Evolutionary conservation across 2,888 invertebrate genomes (phyloP).

Genomic region (Oxyscelio sp.): DNA sequence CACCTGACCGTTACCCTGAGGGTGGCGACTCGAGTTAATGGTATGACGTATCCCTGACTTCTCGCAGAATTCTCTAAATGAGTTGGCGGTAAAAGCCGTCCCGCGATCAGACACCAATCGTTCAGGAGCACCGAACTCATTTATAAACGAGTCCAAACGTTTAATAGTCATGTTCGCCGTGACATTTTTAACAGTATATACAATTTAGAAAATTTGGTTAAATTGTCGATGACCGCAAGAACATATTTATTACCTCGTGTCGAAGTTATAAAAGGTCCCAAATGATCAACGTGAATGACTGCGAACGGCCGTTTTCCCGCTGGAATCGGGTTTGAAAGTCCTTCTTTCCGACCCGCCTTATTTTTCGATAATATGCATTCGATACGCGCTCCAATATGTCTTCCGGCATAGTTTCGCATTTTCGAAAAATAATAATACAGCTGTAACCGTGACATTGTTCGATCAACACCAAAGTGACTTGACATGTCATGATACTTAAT

Average conservation of each 20-base stretch:
- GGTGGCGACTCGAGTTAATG: too few species aligned
- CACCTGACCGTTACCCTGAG: too few species aligned
- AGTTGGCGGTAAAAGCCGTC: too few species aligned
- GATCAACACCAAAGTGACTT: neutral
- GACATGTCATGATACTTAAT: neutral
- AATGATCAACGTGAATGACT: neutral
- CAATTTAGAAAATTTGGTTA: neutral
- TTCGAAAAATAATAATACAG: slow-evolving; percentile 73
- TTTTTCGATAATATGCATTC: slow-evolving; percentile 64
- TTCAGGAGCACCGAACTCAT: too few species aligned
- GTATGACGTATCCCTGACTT: too few species aligned
- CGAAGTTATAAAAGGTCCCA: neutral
- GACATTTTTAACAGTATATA: too few species aligned
- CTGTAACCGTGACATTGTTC: slow-evolving; percentile 12
- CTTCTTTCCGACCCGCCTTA: slow-evolving; percentile 60
- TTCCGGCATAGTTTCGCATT: slow-evolving; percentile 40
- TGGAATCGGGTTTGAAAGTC: slow-evolving; percentile 75
- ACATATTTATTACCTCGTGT: neutral
- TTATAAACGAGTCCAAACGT: too few species aligned
- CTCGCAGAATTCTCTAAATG: too few species aligned
- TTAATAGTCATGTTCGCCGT: too few species aligned
- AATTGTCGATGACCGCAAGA: neutral
- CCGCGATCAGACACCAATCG: too few species aligned
- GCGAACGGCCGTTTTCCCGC: slow-evolving; percentile 47
- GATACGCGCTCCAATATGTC: slow-evolving; percentile 74